These are phyloP conservation scores for Pocillopora grandis DNA, from an alignment of 92 coral and sea anemone genomes.

Conservation along the genomic window DNA sequence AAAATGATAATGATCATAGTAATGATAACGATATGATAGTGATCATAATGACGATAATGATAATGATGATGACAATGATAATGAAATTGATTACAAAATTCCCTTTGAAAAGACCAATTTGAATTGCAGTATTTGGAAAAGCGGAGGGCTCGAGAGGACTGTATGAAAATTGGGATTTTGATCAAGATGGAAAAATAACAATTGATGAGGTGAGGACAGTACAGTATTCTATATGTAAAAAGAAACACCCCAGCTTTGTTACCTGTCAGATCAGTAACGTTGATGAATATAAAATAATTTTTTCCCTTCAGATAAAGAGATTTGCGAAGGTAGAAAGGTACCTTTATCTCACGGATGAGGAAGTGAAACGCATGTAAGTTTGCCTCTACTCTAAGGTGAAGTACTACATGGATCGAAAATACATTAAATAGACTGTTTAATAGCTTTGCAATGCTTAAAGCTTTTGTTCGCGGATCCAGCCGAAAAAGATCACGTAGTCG, in stretches of 20 bases:
- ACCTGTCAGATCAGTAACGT: no score
- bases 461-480: no score
- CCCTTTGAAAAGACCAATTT: not conserved
- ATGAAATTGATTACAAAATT: no score
- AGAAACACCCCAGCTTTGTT: not conserved
- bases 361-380: conserved; percentile 78
- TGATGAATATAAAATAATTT: not conserved
- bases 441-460: no score
- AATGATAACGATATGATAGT: no score
- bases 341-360: conserved; percentile 69
- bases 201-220: conserved; percentile 69
- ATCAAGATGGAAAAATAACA: conserved; percentile 79
- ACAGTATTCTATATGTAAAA: not conserved
- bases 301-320: conserved; percentile 60
- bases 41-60: no score
- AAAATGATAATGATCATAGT: no score
- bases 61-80: no score
- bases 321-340: conserved; percentile 86
- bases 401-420: not conserved
- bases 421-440: no score
- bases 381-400: not conserved
- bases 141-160: conserved; percentile 83
- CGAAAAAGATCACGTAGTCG: no score
- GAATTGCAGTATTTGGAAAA: conserved; percentile 72
- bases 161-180: conserved; percentile 86